Conservation (phyloP, 1,140 invertebrate genomes). For the Cydia amplana region DNA sequence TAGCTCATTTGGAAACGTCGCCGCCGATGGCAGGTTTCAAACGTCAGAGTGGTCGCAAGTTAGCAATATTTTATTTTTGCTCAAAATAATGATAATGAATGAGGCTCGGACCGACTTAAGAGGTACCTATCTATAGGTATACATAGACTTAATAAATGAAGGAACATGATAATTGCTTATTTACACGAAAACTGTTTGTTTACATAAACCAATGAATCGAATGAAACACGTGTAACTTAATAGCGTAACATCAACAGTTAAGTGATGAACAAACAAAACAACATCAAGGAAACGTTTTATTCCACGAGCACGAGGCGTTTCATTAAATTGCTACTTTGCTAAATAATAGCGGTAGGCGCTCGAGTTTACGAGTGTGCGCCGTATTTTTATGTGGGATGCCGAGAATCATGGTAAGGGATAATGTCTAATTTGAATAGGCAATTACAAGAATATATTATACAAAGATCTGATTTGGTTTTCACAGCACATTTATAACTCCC, state of each 20-base stretch:
- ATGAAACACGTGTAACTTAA: neutral
- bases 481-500: too few relatives aligned
- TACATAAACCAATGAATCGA: neutral
- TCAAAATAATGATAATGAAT: too few relatives aligned
- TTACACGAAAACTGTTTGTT: neutral
- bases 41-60: too few relatives aligned
- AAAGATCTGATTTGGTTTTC: too few relatives aligned
- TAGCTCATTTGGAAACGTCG: too few relatives aligned
- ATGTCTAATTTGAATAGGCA: conserved; percentile 9
- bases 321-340: conserved; percentile 17
- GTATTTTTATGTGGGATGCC: neutral
- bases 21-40: too few relatives aligned
- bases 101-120: too few relatives aligned
- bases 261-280: conserved; percentile 3
- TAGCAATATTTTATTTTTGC: too few relatives aligned
- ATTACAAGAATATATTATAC: too few relatives aligned
- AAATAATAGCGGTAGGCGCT: conserved; percentile 10
- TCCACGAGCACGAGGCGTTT: neutral
- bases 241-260: neutral
- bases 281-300: conserved; percentile 26
- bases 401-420: too few relatives aligned
- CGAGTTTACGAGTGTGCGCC: neutral
- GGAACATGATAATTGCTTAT: neutral
- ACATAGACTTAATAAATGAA: neutral
- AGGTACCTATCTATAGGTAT: too few relatives aligned